Evolutionary conservation across 92 coral and sea anemone species (phyloP), one percentile per base, ranked within the genome.

Genomic region (Paragorgia papillata): DNA sequence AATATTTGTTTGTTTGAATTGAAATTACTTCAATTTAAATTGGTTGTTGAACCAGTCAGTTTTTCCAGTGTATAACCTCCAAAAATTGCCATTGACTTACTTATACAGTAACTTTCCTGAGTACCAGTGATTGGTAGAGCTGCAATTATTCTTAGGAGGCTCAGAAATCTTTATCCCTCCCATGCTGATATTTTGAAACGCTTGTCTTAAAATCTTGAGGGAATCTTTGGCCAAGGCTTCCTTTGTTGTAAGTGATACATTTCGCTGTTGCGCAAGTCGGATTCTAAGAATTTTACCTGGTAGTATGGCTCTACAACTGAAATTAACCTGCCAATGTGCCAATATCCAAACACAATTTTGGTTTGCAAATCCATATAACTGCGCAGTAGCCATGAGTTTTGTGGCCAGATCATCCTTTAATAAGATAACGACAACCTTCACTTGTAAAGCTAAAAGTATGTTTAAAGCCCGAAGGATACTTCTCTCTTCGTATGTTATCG

Each of bases 231-330:
- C 7, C 34, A 44, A 68, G 1, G 34, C 57, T 17, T 68, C 54
- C 20, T 29, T 32, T 48, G 24, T 21, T 20, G 40, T 8, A 46
- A 2, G 25, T 46, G 41, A 49, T 18, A 30, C 43, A 34, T 21
- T 48, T 26, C 18, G 40, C 4, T 14, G 32, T 10, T 30, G 75
- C 18, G 59, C 21, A 7, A 25, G 54, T 25, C 60, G 20, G 22
- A 68, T 49, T 27, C 75, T 39, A 68, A 68, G 58, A 44, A 49
- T 32, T 68, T 68, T 68, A 8, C 75, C 75, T 41, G 48, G 33
- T 20, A 68, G 30, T 0, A 59, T 58, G 27, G 48, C 30, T 9
- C 58, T 58, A 17, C 7, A 27, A 27, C 20, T 68, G 33, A 26
- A 24, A 32, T 25, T 48, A 27, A 21, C 59, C 18, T 44, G 26